Evolutionary conservation across 2,888 invertebrate species (phyloP), one percentile per base, ranked within the genome.

Genomic region (Zaprionus bogoriensis): DNA sequence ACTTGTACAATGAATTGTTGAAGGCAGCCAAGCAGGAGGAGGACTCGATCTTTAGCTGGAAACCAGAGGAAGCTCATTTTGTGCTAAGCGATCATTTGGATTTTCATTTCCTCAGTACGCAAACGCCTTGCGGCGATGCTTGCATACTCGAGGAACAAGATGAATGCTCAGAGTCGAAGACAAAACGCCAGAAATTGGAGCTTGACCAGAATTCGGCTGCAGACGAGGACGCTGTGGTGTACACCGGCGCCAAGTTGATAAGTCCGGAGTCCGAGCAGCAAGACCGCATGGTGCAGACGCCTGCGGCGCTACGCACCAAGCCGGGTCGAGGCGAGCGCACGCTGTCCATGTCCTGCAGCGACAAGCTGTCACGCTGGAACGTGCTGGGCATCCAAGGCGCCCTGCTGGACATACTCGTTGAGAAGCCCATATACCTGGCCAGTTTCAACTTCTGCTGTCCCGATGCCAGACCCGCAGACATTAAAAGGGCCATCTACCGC

Each of bases 91-190:
- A 92, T 3, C 92, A 92, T 32, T 89, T 96, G 22, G 92, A 93
- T 23, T 97, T 96, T 90, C 95, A 97, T 89, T 95, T 98, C 86
- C 96, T 95, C 85, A 94, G 96, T 25, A 97, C 96, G 47, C 96
- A 97, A 88, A 93, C 95, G 32, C 98, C 98, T 14, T 98, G 98
- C 91, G 98, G 98, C 0, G 98, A 98, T 93, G 97, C 97, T 10
- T 95, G 97, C 14, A 98, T 98, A 77, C 93, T 96, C 88, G 77
- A 72, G 0, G 44, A 51, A 12, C 2, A 30, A 5, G 17, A 39
- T 1, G 38, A 28, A 2, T 14, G 4, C n/a, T 9, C n/a, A n/a
- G 28, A 42, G 2, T 5, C 14, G 6, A 10, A 7, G 12, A 41
- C 58, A 0, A 88, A 85, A 51, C 68, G 72, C 9, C 58, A 36